phyloP scores from a whole-genome alignment of 1,140 invertebrate genomes.

The Lucilia cuprina region DNA sequence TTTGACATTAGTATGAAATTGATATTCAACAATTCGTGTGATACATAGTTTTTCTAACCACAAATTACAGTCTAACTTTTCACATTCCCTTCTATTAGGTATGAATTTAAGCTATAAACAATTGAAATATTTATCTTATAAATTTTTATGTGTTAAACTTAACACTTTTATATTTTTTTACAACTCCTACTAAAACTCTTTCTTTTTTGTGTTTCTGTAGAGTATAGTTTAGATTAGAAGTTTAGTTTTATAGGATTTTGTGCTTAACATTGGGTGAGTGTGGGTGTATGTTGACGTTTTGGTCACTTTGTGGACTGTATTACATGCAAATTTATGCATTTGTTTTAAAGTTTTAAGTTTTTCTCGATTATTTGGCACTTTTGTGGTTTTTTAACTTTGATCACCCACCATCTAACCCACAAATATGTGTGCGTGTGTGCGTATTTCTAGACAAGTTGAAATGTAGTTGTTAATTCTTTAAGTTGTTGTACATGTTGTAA shows the following conservation, averaged over 20 bases:
- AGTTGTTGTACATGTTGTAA: not conserved
- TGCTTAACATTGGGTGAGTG: not conserved
- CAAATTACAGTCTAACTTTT: not conserved
- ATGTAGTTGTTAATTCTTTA: not conserved
- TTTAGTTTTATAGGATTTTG: not conserved
- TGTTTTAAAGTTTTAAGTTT: not conserved
- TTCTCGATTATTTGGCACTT: not conserved
- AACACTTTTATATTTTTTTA: not conserved
- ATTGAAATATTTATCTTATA: not conserved
- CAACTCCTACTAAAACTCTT: not conserved
- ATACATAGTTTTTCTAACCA: not conserved
- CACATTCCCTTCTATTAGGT: not conserved
- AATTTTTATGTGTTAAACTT: not conserved
- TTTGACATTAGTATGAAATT: not conserved
- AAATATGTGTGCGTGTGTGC: not conserved
- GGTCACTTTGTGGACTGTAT: not conserved
- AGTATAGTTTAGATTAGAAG: not conserved
- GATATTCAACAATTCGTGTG: not conserved
- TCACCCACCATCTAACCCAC: not conserved
- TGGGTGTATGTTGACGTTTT: not conserved
- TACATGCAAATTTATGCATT: constrained; percentile 1
- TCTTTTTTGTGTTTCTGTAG: not conserved
- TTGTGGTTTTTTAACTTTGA: not conserved
- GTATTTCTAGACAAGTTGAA: not conserved
- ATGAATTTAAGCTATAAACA: not conserved